Evolutionary conservation across 2,113 vertebrate species (phyloP), one percentile per base, ranked within the genome.

Genomic region (Rana temporaria): DNA sequence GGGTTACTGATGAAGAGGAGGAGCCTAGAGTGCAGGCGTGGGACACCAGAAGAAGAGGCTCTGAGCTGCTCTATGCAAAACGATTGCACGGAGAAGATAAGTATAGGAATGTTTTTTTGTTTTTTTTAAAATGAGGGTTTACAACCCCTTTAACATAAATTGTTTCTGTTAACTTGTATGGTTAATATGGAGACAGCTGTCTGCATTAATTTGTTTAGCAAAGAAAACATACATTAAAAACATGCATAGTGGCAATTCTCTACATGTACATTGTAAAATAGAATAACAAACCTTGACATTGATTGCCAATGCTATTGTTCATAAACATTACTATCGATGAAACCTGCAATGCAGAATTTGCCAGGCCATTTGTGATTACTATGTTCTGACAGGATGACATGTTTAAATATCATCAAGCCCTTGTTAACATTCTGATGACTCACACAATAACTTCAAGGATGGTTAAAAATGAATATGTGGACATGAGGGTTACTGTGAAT

Each of bases 401-500:
- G 67, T 62, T 52, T 30, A 70, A 60, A 70, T 20, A 52, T 59
- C 30, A 42, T 19, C 62, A 80, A 80, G 20, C 66, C 59, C 9
- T 70, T 20, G 66, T 62, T 59, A 30, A 24, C 17, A 69, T 59
- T 38, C 34, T 62, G 55, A 62, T 66, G 52, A 48, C 22, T 42
- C n/a, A 79, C 55, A 59, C 52, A 69, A 78, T 66, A 26, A 16
- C 16, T 30, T 60, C 34, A 80, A 48, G 56, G 17, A 22, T 62
- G 64, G 16, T 42, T 48, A 42, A n/a, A 16, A 62, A 24, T 75
- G n/a, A n/a, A 75, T 42, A 32, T 38, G 26, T 20, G 60, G 72
- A 34, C 57, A 38, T 74, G 19, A 26, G 38, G 53, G 32, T 56
- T 72, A 26, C 69, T 32, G n/a, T 19, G 56, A 59, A 34, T 74